Base-by-base conservation (phyloP, 2,797 vertebrate species). In the Manis crassicaudata region DNA sequence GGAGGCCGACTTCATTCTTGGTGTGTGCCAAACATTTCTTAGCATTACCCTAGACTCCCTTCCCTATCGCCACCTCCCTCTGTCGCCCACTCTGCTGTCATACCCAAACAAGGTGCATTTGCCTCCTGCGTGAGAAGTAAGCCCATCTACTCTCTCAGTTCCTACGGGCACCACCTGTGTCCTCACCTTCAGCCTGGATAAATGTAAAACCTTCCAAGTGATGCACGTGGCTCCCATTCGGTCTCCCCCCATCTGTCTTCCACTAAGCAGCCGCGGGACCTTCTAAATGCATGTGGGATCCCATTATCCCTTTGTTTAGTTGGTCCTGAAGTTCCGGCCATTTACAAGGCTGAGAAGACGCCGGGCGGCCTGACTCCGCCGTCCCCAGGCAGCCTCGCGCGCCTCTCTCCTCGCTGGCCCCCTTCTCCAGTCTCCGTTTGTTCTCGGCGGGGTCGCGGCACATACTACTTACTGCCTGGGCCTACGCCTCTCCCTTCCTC, bases 381-480 rank as follows among this genome's bases (percentile, higher is more conserved):
- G 13, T 43, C 18, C 3, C 16, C 9, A 58, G 37, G 17, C 1
- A 1, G 46, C 46, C 46, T 46, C 11, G 10, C 46, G 10, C 46
- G 11, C 46, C 46, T 46, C 12, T 46, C 46, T 11, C 46, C 46
- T 46, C 11, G 27, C 23, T 2, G 23, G 18, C 9, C n/a, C 32
- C 32, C 68, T 29, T 52, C 80, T 80, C 37, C 16, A 25, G 11
- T 63, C 76, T 58, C 8, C 2, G 23, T 46, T 27, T 25, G 16
- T 18, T 81, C 50, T 29, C 46, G 10, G 7, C 7, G 27, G 43
- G 68, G n/a, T 14, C 0, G 1, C 3, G 8, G 32, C 3, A 6
- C 6, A 6, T 50, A 1, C 25, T 80, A 6, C 37, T 63, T 80
- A 6, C 37, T 63, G 14, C 35, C 20, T 72, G 62, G 43, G 21